These are phyloP conservation scores for Syndactyla subalaris DNA, from an alignment of 2,797 vertebrate species.

Conservation along the genomic window DNA sequence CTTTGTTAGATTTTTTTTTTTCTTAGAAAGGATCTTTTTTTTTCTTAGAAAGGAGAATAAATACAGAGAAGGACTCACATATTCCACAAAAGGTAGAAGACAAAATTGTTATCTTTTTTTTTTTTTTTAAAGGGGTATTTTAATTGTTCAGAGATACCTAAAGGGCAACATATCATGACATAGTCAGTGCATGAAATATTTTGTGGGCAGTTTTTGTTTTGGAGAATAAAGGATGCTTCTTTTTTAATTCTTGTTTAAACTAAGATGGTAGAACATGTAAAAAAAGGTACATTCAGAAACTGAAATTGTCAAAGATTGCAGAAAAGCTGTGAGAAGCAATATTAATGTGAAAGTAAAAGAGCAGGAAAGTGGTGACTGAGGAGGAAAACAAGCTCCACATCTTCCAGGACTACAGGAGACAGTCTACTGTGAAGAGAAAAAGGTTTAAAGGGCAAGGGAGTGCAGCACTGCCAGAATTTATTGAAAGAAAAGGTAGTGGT, in stretches of 20 bases:
- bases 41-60: background rate
- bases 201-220: background rate
- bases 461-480: background rate
- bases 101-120: background rate
- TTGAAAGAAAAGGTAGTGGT: background rate
- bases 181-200: background rate
- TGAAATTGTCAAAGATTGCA: background rate
- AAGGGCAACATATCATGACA: background rate
- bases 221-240: background rate
- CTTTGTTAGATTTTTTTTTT: background rate
- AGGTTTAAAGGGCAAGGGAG: background rate
- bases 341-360: background rate
- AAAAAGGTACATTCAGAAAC: background rate
- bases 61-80: background rate
- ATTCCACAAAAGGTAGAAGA: background rate
- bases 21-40: background rate
- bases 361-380: background rate
- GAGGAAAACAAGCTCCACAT: background rate
- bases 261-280: background rate
- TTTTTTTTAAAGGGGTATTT: background rate
- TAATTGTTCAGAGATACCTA: background rate
- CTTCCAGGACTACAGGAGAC: background rate
- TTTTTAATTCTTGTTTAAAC: background rate
- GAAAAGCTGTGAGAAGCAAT: background rate
- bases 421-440: background rate